Evolutionary conservation across 2,888 invertebrate species (phyloP).

Genomic region (Ectobius pallidus): DNA sequence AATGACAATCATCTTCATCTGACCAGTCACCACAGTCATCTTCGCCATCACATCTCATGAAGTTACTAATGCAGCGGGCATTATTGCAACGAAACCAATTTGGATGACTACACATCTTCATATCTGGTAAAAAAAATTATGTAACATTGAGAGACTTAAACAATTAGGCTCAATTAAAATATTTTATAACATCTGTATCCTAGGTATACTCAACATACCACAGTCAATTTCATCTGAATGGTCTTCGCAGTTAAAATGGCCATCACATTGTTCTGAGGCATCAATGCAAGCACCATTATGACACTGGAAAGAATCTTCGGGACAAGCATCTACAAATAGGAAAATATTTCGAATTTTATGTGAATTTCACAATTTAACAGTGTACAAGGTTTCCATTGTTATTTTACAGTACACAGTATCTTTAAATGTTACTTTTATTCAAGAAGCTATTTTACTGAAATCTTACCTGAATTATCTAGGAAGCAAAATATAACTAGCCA

Average conservation of each 20-base stretch:
- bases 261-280: constrained; percentile 51
- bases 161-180: too few species aligned
- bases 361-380: too few species aligned
- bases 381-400: too few species aligned
- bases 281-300: constrained; percentile 50
- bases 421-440: too few species aligned
- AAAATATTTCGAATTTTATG: too few species aligned
- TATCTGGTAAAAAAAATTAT: constrained; percentile 41
- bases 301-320: constrained; percentile 45
- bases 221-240: constrained; percentile 55
- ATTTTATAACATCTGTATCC: too few species aligned
- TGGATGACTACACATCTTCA: constrained; percentile 34
- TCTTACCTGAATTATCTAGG: too few species aligned
- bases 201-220: constrained; percentile 45
- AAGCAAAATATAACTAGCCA: neutral
- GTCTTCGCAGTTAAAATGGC: constrained; percentile 50
- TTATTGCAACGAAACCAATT: constrained; percentile 63
- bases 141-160: neutral
- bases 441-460: too few species aligned
- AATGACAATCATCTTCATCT: constrained; percentile 56
- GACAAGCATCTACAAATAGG: too few species aligned
- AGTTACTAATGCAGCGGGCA: constrained; percentile 56
- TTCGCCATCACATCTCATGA: constrained; percentile 51
- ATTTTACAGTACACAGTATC: too few species aligned
- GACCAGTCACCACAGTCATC: constrained; percentile 61